These are phyloP conservation scores for Drosophila micromelanica DNA, from an alignment of 1,140 invertebrate genomes.

Conservation along the genomic window DNA sequence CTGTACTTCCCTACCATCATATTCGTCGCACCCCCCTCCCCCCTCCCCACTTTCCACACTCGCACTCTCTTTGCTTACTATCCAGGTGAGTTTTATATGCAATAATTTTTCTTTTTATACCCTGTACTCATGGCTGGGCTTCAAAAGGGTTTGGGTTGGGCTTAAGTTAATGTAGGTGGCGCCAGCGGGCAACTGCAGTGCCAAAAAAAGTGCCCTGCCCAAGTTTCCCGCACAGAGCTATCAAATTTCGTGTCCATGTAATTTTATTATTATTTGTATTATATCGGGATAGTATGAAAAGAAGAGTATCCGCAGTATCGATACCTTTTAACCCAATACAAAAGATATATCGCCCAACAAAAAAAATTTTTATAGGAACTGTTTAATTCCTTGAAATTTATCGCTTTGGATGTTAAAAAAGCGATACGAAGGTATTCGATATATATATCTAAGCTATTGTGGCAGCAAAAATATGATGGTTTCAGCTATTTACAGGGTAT, in stretches of 20 bases:
- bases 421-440: too few relatives aligned
- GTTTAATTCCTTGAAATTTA: too few relatives aligned
- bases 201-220: neutral
- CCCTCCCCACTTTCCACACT: neutral
- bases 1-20: conserved; percentile 6
- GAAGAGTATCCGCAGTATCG: too few relatives aligned
- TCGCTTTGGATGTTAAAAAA: too few relatives aligned
- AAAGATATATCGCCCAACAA: too few relatives aligned
- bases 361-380: too few relatives aligned
- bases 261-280: too few relatives aligned
- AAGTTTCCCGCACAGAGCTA: neutral
- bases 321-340: too few relatives aligned
- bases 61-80: conserved; percentile 2
- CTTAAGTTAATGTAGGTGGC: conserved; percentile 2
- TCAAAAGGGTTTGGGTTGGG: conserved; percentile 4
- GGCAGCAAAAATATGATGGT: too few relatives aligned
- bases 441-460: too few relatives aligned
- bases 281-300: too few relatives aligned
- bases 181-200: conserved; percentile 4
- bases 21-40: neutral
- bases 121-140: conserved; percentile 13
- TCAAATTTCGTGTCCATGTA: neutral
- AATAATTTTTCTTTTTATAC: conserved; percentile 66
- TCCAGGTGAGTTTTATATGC: conserved; percentile 73
- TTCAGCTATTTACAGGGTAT: conserved; percentile 19